Evolutionary conservation across 2,797 vertebrate genomes (phyloP), one percentile per base, ranked within the genome.

Genomic region (Trematomus bernacchii): DNA sequence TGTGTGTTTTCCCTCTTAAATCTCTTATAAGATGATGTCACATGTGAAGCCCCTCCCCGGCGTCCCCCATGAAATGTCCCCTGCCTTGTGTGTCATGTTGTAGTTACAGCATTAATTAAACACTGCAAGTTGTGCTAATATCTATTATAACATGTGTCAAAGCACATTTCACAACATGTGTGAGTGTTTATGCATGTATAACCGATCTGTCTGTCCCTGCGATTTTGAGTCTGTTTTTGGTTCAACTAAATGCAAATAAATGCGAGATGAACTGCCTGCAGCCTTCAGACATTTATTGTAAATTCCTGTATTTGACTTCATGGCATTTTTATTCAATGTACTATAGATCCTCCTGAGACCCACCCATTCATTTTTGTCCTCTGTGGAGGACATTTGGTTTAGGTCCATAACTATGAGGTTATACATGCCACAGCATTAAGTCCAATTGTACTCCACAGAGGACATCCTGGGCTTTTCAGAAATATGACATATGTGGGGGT

Each of bases 181-280:
- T 71, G 54, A 57, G 44, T 66, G 71, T 73, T 30, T 55, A 40
- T 83, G 85, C 86, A 82, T 65, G 82, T 88, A 6, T 16, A 70
- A 62, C 46, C 6, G 1, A 66, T 27, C 33, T 44, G 60, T 82
- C 71, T 67, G 63, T 74, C 48, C 66, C 52, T 70, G n/a, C 61
- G 66, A 73, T 21, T 51, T 23, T 70, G 16, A 51, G 33, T 76
- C 30, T 73, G 53, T 61, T 63, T 42, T 52, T 66, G 50, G 82
- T 76, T 57, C 10, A 51, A 64, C 27, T 44, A 47, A 67, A 11
- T 77, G 57, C 59, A 66, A 89, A 89, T 90, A 85, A 90, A 90
- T 33, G 4, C 77, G 40, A 60, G 21, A 53, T 63, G 3, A 68
- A 58, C 47, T 62, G 51, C 1, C 30, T 52, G 14, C 7, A 37